A percentile compares a stretch with the other conserved stretches of the same genome.
Conservation (phyloP, 2,113 vertebrate species). For the Gnathonemus longibarbis region DNA sequence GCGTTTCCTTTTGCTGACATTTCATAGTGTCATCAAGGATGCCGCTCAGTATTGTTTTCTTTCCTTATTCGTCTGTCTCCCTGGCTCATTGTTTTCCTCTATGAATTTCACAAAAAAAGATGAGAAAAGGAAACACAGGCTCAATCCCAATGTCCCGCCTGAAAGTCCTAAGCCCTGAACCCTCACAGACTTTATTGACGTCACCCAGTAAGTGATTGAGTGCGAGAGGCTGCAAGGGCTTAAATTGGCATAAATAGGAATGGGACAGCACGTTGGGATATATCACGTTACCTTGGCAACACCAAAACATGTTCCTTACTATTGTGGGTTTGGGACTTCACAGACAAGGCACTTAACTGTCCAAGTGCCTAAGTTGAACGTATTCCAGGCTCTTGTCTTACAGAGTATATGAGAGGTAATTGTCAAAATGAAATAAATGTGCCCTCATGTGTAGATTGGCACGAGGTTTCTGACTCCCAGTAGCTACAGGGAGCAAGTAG, state of each 20-base stretch:
- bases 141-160: background rate
- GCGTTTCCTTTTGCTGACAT: background rate
- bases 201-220: background rate
- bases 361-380: background rate
- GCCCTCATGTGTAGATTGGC: background rate
- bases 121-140: background rate
- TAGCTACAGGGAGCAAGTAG: background rate
- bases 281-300: background rate
- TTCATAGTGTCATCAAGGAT: background rate
- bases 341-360: background rate
- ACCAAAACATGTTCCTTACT: background rate
- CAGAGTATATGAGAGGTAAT: background rate
- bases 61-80: background rate
- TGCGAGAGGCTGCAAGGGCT: background rate
- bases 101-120: background rate
- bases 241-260: background rate
- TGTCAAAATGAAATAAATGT: background rate
- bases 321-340: background rate
- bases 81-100: background rate
- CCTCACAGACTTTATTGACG: background rate
- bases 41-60: background rate
- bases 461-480: background rate
- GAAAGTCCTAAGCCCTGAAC: background rate
- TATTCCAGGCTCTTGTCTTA: background rate
- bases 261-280: background rate